These are phyloP conservation scores for Phalacrocorax carbo DNA, from an alignment of 2,113 vertebrate species.

Conservation along the genomic window DNA sequence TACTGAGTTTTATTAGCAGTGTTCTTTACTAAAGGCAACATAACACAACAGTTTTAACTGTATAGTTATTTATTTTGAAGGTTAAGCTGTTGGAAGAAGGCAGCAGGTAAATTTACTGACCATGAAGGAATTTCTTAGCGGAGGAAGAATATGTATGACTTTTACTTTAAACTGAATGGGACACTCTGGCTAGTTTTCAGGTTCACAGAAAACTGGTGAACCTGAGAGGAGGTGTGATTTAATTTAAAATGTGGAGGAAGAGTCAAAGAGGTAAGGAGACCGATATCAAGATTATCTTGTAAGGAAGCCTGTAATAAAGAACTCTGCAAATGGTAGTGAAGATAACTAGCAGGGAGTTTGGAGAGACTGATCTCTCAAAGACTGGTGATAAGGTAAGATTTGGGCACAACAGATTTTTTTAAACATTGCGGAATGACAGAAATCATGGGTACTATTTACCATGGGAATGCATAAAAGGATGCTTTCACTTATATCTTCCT, in stretches of 20 bases:
- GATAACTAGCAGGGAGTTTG: not conserved
- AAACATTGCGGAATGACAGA: not conserved
- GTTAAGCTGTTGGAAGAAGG: not conserved
- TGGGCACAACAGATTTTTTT: not conserved
- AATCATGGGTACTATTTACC: not conserved
- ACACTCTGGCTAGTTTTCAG: not conserved
- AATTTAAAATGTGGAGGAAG: not conserved
- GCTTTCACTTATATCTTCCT: not conserved
- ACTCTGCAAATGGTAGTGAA: not conserved
- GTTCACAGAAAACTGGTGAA: not conserved
- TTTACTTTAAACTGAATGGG: not conserved
- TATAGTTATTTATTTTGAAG: not conserved
- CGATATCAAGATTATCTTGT: not conserved
- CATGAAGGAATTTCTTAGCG: not conserved
- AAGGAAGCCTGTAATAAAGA: not conserved
- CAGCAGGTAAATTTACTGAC: not conserved
- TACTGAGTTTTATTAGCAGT: not conserved
- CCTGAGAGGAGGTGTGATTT: not conserved
- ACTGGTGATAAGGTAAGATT: not conserved
- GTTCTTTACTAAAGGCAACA: not conserved
- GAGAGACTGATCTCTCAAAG: not conserved
- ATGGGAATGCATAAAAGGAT: not conserved
- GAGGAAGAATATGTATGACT: not conserved
- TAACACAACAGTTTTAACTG: not conserved
- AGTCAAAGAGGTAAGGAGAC: not conserved